Conservation (phyloP, 1,140 invertebrate genomes). For the Conus betulinus region DNA sequence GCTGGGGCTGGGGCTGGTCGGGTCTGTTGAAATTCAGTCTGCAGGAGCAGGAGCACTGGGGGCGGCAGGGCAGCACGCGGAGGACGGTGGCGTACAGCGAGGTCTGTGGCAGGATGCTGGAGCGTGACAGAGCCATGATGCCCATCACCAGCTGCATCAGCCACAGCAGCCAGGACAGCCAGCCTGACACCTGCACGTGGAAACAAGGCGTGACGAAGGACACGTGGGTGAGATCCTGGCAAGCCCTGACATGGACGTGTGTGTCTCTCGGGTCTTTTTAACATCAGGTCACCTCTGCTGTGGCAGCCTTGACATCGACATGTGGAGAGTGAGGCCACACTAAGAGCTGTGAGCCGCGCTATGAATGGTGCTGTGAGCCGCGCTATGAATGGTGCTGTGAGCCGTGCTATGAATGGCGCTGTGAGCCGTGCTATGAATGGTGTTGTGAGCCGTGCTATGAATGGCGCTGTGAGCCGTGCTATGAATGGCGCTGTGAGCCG, state of each 20-base stretch:
- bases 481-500: too few relatives aligned
- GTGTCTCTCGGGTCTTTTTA: too few relatives aligned
- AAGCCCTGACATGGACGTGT: not conserved
- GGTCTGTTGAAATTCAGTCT: not conserved
- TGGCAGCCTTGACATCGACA: not conserved
- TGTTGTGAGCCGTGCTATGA: too few relatives aligned
- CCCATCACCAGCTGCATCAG: not conserved
- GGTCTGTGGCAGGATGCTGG: not conserved
- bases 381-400: too few relatives aligned
- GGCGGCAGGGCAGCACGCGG: not conserved
- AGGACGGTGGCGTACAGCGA: not conserved
- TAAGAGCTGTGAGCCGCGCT: too few relatives aligned
- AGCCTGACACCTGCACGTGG: not conserved
- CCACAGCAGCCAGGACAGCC: slow-evolving; percentile 18
- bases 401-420: too few relatives aligned
- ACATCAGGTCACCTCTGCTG: too few relatives aligned
- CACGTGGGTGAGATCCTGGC: not conserved
- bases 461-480: too few relatives aligned
- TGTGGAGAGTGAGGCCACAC: too few relatives aligned
- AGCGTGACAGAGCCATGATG: not conserved
- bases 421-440: too few relatives aligned
- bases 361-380: too few relatives aligned
- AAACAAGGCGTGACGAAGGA: too few relatives aligned
- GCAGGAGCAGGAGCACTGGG: not conserved
- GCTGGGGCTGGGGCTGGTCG: not conserved